Base-by-base conservation (phyloP, 2,797 vertebrate genomes). In the Tolypeutes matacus region DNA sequence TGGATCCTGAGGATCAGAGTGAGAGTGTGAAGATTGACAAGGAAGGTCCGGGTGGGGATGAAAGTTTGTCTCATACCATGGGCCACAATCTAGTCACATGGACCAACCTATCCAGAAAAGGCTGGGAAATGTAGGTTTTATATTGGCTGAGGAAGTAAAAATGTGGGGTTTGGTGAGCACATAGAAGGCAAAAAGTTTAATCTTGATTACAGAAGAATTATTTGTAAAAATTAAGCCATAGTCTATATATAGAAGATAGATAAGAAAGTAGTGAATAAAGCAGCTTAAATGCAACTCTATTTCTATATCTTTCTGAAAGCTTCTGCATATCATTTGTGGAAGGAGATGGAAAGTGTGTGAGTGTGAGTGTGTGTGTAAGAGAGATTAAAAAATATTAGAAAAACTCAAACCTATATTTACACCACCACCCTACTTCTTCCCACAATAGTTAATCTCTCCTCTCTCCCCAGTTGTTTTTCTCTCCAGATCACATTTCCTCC, bases 201-300 rank as follows among this genome's bases (percentile, higher is more conserved):
- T 83, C 60, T 76, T 89, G 53, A 75, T 80, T 64, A 42, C 3
- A 6, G 21, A 94, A 78, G 60, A 77, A 23, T 84, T 73, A 72
- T n/a, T 85, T 51, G 15, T 70, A 89, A 89, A 88, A 91, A n/a
- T 62, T 27, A 86, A 94, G 56, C 34, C 13, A 65, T 17, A 86
- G 8, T 89, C 70, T 72, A n/a, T 56, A 60, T 65, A 65, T 18
- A 34, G 20, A 91, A 78, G 2, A 60, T 34, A 91, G n/a, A 85
- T 6, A 85, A 56, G 31, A 86, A 69, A 77, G 31, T 49, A 86
- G 31, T 56, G 5, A 76, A 81, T 64, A 34, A 88, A 93, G 23
- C 70, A 18, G 17, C 27, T 69, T 93, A 12, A 83, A 70, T 6
- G 86, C 60, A 84, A 64, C 42, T 31, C 18, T 89, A 86, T 58